Conservation (phyloP, 1,140 invertebrate species). For the Zophobas morio region DNA sequence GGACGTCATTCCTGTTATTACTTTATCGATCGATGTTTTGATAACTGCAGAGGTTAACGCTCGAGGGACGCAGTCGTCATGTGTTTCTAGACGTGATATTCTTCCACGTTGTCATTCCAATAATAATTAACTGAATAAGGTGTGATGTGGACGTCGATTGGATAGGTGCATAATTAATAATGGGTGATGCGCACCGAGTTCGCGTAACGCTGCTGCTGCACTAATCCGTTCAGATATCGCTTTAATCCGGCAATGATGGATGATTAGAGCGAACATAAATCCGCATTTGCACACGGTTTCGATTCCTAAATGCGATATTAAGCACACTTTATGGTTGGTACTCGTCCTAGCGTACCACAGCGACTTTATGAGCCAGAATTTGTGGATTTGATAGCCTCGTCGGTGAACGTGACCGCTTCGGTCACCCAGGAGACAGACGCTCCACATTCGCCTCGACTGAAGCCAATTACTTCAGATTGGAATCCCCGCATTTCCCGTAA, state of each 20-base stretch:
- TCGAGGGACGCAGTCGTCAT: conserved; percentile 17
- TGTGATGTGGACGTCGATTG: conserved; percentile 36
- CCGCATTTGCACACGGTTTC: conserved; percentile 61
- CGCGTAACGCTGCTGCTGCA: conserved; percentile 15
- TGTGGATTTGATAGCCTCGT: conserved; percentile 57
- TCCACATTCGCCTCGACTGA: conserved; percentile 26
- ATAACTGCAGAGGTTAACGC: conserved; percentile 14
- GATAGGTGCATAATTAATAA: conserved; percentile 59
- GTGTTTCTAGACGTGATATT: not conserved
- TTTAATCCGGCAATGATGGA: conserved; percentile 60
- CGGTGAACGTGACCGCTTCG: conserved; percentile 52
- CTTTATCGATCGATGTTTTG: conserved; percentile 29
- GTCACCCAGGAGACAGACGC: conserved; percentile 15
- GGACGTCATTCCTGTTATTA: not conserved
- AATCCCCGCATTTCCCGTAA: conserved; percentile 17
- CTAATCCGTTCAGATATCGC: conserved; percentile 58
- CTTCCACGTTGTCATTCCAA: not conserved
- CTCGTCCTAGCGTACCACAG: conserved; percentile 35
- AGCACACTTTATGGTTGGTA: conserved; percentile 58
- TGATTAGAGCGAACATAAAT: conserved; percentile 61
- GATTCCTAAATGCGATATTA: conserved; percentile 61
- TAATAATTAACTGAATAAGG: conserved; percentile 12
- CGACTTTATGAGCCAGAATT: conserved; percentile 57
- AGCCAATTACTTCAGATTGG: conserved; percentile 42
- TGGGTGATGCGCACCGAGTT: conserved; percentile 38